These are phyloP conservation scores for Volucella inanis DNA, from an alignment of 2,888 invertebrate species.

Conservation along the genomic window DNA sequence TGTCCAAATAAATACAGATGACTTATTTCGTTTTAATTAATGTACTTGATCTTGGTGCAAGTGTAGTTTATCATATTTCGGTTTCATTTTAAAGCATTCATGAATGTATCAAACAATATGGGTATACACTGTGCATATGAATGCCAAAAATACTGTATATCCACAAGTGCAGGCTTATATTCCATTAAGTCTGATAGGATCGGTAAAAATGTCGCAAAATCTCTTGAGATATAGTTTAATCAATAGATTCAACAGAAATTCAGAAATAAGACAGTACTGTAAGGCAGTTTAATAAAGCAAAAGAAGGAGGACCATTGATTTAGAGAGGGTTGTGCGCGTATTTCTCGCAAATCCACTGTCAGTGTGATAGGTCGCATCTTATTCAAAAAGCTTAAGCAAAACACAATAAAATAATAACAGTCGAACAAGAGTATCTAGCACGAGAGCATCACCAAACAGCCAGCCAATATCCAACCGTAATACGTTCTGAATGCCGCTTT, in stretches of 20 bases:
- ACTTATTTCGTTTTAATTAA: no score
- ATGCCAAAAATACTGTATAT: neutral
- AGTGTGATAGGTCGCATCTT: slow-evolving; percentile 43
- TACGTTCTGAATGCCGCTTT: slow-evolving; percentile 68
- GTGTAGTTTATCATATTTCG: no score
- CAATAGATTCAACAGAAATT: slow-evolving; percentile 40
- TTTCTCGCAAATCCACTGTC: slow-evolving; percentile 44
- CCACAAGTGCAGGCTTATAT: slow-evolving; percentile 31
- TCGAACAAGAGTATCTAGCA: slow-evolving; percentile 51
- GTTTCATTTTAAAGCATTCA: no score
- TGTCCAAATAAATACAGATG: no score
- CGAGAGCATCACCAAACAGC: slow-evolving; percentile 60
- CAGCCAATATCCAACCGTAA: slow-evolving; percentile 62
- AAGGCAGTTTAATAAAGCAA: slow-evolving; percentile 21
- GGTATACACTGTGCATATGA: no score
- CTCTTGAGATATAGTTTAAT: slow-evolving; percentile 76
- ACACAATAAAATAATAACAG: slow-evolving; percentile 59
- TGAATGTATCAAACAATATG: no score
- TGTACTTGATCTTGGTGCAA: no score
- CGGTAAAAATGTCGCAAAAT: slow-evolving; percentile 43
- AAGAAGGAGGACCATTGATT: slow-evolving; percentile 59
- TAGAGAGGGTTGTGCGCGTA: slow-evolving; percentile 54
- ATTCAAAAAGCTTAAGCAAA: slow-evolving; percentile 65
- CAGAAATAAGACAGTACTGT: slow-evolving; percentile 23
- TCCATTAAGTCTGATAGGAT: slow-evolving; percentile 11